phyloP scores from a whole-genome alignment of 1,140 invertebrate species.

The Penaeus japonicus region DNA sequence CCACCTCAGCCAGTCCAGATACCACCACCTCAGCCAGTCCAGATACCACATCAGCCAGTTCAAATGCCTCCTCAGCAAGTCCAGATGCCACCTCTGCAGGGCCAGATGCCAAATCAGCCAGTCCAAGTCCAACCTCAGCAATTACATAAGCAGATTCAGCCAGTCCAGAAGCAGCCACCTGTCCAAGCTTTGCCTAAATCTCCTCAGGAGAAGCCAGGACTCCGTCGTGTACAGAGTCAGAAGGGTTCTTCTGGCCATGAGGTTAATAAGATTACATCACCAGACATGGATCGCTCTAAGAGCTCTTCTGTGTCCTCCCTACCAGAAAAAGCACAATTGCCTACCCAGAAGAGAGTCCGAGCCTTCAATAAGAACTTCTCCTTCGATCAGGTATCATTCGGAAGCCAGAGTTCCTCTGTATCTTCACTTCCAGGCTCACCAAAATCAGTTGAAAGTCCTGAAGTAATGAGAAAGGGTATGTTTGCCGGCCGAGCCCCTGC shows the following conservation, averaged over 20 bases:
- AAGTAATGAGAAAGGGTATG: not conserved
- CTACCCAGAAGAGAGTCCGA: conserved; percentile 25
- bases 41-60: no score
- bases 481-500: conserved; percentile 8
- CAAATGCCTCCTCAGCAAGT: no score
- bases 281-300: conserved; percentile 18
- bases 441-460: conserved; percentile 15
- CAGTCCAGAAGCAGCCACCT: no score
- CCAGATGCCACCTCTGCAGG: no score
- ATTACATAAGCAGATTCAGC: no score
- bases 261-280: not conserved
- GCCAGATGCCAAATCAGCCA: no score
- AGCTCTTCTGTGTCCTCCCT: conserved; percentile 33
- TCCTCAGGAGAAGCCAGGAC: not conserved
- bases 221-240: conserved; percentile 29
- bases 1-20: no score
- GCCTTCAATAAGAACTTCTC: conserved; percentile 41
- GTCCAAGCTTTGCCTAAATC: not conserved
- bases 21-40: no score
- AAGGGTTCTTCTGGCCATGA: not conserved
- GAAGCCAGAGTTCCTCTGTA: conserved; percentile 11
- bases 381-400: conserved; percentile 31
- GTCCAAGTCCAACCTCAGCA: no score
- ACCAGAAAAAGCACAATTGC: not conserved
- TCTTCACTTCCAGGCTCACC: conserved; percentile 44